Base-by-base conservation (phyloP, 1,140 invertebrate species). In the Macrocentrus cingulum region DNA sequence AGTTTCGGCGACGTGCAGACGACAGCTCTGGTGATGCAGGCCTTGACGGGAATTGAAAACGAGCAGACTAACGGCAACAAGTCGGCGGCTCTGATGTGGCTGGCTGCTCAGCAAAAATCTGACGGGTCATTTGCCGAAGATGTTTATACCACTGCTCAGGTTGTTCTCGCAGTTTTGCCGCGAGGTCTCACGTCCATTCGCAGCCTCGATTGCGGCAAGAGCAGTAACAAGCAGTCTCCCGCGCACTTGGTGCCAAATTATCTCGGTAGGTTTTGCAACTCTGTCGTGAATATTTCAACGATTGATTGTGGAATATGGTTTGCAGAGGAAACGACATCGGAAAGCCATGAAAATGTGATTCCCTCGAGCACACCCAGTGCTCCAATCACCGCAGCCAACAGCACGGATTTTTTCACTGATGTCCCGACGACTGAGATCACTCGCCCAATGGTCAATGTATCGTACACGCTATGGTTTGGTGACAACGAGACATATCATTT, bases 401-500 rank as follows among this genome's bases (percentile, higher is more conserved):
- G 18, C 15, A 16, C 16, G 15, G 15, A 5, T 42, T 18, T 42
- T 16, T 8, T 16, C 61, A n/a, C n/a, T n/a, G n/a, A n/a, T 9
- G 58, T 36, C 61, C 11, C 34, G 11, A 49, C 23, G 20, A 49
- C 50, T 2, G 2, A 34, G 9, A 7, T 34, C 5, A 13, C 13
- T 20, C 13, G 34, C 66, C 73, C 4, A 15, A 52, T 75, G 58
- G 87, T 90, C 1, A 88, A 87, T 48, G 87, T 92, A 41, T 90
- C 88, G 0, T 94, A 94, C 72, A 91, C 90, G 0, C 80, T 93
- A 2, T 94, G 91, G 91, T 86, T 93, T 3, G 90, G 90, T 39
- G 90, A 87, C 49, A 90, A 89, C 22, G 86, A 89, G 63, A 89
- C 87, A 65, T 85, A 87, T 67, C 89, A 87, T 9, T 74, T 90